Conservation (phyloP, 2,888 invertebrate genomes). For the Parascotia fuliginaria region DNA sequence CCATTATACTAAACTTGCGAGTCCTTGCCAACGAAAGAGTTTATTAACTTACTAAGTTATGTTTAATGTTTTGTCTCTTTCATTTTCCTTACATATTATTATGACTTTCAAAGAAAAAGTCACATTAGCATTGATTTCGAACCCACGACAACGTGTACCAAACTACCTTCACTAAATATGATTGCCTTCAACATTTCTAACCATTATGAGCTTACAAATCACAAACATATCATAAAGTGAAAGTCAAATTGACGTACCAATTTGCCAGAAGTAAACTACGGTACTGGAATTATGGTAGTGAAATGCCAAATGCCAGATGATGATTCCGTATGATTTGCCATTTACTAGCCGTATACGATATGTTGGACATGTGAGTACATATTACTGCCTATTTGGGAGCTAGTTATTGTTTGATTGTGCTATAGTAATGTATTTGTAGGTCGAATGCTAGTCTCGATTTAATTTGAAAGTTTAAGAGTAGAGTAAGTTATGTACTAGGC, state of each 20-base stretch:
- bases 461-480: constrained; percentile 16
- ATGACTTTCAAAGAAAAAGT: no score
- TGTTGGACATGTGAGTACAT: constrained; percentile 38
- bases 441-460: constrained; percentile 20
- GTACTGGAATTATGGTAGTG: constrained; percentile 30
- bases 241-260: constrained; percentile 56
- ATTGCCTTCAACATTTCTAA: not conserved
- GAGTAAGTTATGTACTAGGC: no score
- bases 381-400: constrained; percentile 26
- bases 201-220: constrained; percentile 2
- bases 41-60: no score
- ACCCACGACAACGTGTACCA: no score
- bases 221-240: constrained; percentile 40
- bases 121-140: not conserved
- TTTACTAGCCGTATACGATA: constrained; percentile 43
- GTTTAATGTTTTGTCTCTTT: no score
- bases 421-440: constrained; percentile 28
- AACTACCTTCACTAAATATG: no score
- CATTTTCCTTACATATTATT: no score
- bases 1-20: no score
- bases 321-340: constrained; percentile 47
- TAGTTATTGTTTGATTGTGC: constrained; percentile 13
- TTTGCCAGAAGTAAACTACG: constrained; percentile 49
- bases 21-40: no score
- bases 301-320: constrained; percentile 54